Base-by-base conservation (phyloP, 2,113 vertebrate genomes). In the Nycticryphes semicollaris region DNA sequence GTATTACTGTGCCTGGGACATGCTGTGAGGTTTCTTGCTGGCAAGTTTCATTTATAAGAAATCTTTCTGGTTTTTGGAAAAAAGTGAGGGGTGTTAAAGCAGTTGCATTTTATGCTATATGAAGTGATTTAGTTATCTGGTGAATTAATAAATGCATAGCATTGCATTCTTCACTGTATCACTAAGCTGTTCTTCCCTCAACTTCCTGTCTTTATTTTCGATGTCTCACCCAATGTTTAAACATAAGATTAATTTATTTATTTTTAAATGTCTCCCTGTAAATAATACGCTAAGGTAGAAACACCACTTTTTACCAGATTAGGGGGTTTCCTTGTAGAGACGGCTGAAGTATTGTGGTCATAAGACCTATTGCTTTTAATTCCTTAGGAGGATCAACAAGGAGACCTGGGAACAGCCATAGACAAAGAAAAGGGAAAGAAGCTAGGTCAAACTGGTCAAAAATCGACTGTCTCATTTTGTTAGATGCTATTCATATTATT, bases 1-100 rank as follows among this genome's bases (percentile, higher is more conserved):
- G 13, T 94, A 96, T 97, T 94, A 96, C 94, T 97, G 74, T 92
- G 70, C 81, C 72, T 69, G 84, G 87, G 94, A 95, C 78, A 47
- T 1, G 4, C 35, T 62, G 45, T 93, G 62, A 87, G n/a, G n/a
- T 67, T 82, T 96, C 90, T 79, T 89, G 84, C 66, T 89, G 91
- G 62, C 67, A 67, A 57, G 23, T 51, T 59, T 93, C 63, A 0
- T 91, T 97, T 96, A 96, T 94, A 81, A 97, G 96, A 97, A 95
- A 89, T 31, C 53, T 93, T 87, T 94, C 74, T 92, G 86, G 1
- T 37, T 94, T 78, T 74, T 72, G 30, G 62, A 60, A 93, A 87
- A 90, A 85, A 79, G 79, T 0, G 12, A 70, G 70, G 60, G 50
- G 37, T 91, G 78, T 74, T 66, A 76, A 63, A 89, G 63, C 50